These are phyloP conservation scores for Anabas testudineus DNA, from an alignment of 2,797 vertebrate genomes.

Conservation along the genomic window DNA sequence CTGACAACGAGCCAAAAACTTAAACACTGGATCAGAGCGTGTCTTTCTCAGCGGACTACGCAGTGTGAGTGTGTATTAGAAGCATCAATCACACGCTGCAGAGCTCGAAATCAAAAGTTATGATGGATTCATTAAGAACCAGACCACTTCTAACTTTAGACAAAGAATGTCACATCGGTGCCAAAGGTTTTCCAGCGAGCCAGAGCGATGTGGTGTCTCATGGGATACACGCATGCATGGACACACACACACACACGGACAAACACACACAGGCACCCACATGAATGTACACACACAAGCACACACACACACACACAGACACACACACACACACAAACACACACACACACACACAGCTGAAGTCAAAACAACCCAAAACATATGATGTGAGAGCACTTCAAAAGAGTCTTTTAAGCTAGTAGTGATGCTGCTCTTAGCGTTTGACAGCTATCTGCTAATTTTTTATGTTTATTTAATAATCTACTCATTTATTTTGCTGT, in stretches of 20 bases:
- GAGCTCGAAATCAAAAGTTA: constrained; percentile 74
- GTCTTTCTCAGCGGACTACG: constrained; percentile 44
- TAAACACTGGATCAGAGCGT: constrained; percentile 50
- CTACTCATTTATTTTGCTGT: constrained; percentile 38
- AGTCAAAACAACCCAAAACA: constrained; percentile 74
- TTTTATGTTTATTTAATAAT: constrained; percentile 56
- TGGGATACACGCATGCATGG: constrained; percentile 14
- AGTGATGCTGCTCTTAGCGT: constrained; percentile 60
- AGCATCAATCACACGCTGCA: constrained; percentile 51
- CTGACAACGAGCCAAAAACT: constrained; percentile 55
- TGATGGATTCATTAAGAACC: constrained; percentile 71
- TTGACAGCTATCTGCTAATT: constrained; percentile 63
- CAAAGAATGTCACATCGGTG: constrained; percentile 58
- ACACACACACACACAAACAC: neutral
- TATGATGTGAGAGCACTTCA: constrained; percentile 65
- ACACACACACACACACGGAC: neutral
- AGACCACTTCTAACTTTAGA: constrained; percentile 71
- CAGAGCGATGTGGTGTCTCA: constrained; percentile 51
- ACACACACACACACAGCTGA: constrained; percentile 36
- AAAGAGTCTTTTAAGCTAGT: constrained; percentile 64
- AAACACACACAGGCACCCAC: constrained; percentile 1
- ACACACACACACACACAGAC: constrained; percentile 13
- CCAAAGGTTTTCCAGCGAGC: constrained; percentile 62
- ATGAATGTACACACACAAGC: neutral
- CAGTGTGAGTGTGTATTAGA: constrained; percentile 41